Percentiles rank a stretch among this genome's conserved stretches.
Conservation (phyloP, 1,140 invertebrate species). For the Drosophila nigrodunni region DNA sequence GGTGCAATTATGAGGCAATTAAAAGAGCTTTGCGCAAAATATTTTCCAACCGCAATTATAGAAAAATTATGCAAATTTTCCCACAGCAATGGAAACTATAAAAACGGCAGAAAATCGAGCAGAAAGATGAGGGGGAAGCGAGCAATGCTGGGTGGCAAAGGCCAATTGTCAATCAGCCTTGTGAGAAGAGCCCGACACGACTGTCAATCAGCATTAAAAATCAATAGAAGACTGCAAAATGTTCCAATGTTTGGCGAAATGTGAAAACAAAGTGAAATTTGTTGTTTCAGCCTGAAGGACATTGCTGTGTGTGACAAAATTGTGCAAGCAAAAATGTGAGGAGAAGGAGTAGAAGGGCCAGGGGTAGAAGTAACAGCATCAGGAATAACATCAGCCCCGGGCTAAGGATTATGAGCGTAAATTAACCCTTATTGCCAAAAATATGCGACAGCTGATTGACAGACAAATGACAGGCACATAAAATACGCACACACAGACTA, state of each 20-base stretch:
- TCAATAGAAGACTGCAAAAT: slow-evolving; percentile 55
- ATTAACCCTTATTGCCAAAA: slow-evolving; percentile 83
- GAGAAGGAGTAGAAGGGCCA: background rate
- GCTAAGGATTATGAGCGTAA: slow-evolving; percentile 80
- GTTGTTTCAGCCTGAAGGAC: slow-evolving; percentile 58
- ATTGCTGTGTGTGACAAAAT: slow-evolving; percentile 67
- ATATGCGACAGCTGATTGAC: slow-evolving; percentile 82
- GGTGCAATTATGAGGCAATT: slow-evolving; percentile 71
- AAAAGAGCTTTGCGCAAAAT: slow-evolving; percentile 62
- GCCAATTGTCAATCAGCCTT: slow-evolving; percentile 42
- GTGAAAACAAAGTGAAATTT: slow-evolving; percentile 45
- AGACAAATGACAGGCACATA: slow-evolving; percentile 81
- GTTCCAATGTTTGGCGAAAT: slow-evolving; percentile 9
- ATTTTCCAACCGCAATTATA: slow-evolving; percentile 36
- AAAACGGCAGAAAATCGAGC: background rate
- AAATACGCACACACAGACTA: slow-evolving; percentile 46
- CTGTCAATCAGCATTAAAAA: slow-evolving; percentile 81
- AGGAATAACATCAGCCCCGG: slow-evolving; percentile 14
- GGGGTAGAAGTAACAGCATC: background rate
- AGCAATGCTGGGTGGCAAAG: slow-evolving; percentile 28
- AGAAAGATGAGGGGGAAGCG: background rate
- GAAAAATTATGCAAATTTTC: slow-evolving; percentile 67
- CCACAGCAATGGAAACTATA: slow-evolving; percentile 7
- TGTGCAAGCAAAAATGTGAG: slow-evolving; percentile 62
- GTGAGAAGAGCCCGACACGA: slow-evolving; percentile 15